Conservation (phyloP, 2,113 vertebrate species). For the Melospiza georgiana region DNA sequence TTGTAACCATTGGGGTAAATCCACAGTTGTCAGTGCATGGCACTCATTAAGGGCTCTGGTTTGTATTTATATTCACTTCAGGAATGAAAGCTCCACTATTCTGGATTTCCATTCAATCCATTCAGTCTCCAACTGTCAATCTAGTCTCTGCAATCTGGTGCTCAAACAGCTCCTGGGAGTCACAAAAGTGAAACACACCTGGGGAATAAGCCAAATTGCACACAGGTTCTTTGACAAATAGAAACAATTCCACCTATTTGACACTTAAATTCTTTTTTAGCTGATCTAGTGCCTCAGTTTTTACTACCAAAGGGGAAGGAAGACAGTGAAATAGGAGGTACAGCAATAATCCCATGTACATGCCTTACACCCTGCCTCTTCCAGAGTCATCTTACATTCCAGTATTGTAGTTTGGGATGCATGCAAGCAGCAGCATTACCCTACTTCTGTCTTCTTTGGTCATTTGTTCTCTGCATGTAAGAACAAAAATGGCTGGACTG, state of each 20-base stretch:
- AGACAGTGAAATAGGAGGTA: not conserved
- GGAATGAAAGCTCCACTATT: not conserved
- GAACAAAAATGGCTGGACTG: not conserved
- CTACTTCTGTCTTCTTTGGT: not conserved
- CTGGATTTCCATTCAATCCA: not conserved
- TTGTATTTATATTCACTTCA: not conserved
- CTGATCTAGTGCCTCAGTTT: not conserved
- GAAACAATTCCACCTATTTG: not conserved
- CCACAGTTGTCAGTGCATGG: not conserved
- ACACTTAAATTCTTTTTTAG: not conserved
- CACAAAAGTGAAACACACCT: not conserved
- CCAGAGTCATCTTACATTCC: not conserved
- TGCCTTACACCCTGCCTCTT: not conserved
- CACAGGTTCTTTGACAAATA: not conserved
- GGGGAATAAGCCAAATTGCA: not conserved
- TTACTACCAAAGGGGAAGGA: accelerated
- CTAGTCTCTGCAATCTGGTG: not conserved
- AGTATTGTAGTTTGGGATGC: not conserved
- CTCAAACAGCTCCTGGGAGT: not conserved
- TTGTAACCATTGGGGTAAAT: not conserved
- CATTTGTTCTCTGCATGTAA: not conserved
- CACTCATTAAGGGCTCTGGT: not conserved
- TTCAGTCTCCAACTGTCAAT: not conserved
- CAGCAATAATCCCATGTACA: not conserved
- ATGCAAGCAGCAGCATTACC: not conserved